Percentiles rank a stretch among this genome's conserved stretches.
These are phyloP conservation scores for Diachasmimorpha longicaudata DNA, from an alignment of 1,140 invertebrate species.

Conservation along the genomic window DNA sequence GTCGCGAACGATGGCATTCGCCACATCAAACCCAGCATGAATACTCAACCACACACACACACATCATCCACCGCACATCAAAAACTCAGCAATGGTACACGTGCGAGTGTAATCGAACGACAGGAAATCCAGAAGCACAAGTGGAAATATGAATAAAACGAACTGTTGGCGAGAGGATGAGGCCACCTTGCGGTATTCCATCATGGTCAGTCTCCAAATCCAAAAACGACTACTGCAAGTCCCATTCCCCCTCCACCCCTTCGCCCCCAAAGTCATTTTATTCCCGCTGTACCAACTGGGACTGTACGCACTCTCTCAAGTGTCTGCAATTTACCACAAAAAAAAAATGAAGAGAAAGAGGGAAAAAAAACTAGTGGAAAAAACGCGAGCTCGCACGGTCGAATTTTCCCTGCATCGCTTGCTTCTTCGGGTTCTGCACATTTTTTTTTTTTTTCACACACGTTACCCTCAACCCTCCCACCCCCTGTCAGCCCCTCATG, in stretches of 20 bases:
- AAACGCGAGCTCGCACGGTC: conserved; percentile 8
- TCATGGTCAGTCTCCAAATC: conserved; percentile 20
- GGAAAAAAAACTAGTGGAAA: neutral
- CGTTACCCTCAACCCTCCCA: neutral
- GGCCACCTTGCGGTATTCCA: conserved; percentile 17
- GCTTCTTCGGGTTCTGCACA: conserved; percentile 5
- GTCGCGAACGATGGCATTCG: conserved; percentile 9
- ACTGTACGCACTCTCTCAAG: neutral
- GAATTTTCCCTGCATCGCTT: conserved; percentile 22
- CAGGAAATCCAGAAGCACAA: neutral
- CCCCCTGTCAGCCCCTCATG: neutral
- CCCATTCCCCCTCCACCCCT: no score
- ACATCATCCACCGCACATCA: neutral
- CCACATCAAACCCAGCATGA: neutral
- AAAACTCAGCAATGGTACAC: neutral
- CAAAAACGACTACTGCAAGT: neutral
- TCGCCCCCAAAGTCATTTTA: neutral
- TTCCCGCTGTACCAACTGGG: neutral
- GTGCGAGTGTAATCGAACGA: neutral
- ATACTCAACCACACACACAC: neutral
- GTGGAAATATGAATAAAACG: neutral
- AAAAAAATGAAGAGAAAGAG: neutral
- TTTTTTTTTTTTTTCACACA: conserved; percentile 11
- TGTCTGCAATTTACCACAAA: neutral
- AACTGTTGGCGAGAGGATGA: neutral